phyloP scores from a whole-genome alignment of 2,113 vertebrate genomes.

The Cyphomyrus plagiostoma region DNA sequence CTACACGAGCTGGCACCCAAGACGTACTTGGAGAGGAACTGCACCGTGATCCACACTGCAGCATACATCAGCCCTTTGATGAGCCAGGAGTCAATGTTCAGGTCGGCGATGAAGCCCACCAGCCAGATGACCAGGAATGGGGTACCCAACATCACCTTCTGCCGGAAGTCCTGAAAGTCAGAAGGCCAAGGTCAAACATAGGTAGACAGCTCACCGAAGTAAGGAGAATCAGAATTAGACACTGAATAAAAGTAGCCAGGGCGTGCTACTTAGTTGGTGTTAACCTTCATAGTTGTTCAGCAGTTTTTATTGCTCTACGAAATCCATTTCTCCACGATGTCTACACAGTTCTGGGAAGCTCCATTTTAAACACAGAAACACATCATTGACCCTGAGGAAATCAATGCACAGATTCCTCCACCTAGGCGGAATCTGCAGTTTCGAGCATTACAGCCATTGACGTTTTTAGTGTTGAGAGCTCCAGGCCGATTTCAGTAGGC shows the following conservation, averaged over 20 bases:
- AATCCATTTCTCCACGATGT: not conserved
- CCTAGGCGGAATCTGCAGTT: not conserved
- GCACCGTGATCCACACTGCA: constrained; percentile 87
- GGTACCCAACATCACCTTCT: constrained; percentile 98
- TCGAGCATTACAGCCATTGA: not conserved
- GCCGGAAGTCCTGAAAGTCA: constrained; percentile 81
- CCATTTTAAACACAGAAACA: not conserved
- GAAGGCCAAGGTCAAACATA: not conserved
- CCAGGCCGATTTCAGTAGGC: not conserved
- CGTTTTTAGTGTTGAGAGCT: not conserved
- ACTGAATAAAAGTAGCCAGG: not conserved
- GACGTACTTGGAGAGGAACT: constrained; percentile 97
- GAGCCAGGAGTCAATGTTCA: constrained; percentile 96
- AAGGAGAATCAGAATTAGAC: not conserved
- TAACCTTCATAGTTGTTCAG: not conserved
- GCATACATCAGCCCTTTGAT: constrained; percentile 95
- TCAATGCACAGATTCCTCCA: not conserved
- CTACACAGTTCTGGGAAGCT: not conserved
- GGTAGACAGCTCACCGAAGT: not conserved
- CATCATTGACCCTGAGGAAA: not conserved
- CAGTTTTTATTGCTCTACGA: not conserved
- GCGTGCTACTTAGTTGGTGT: not conserved
- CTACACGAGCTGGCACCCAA: not conserved
- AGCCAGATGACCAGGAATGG: constrained; percentile 98
- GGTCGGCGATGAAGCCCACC: constrained; percentile 94